A percentile compares a stretch with the other conserved stretches of the same genome.
These are phyloP conservation scores for Caenorhabditis doughertyi DNA, from an alignment of 2,888 invertebrate genomes.

Conservation along the genomic window DNA sequence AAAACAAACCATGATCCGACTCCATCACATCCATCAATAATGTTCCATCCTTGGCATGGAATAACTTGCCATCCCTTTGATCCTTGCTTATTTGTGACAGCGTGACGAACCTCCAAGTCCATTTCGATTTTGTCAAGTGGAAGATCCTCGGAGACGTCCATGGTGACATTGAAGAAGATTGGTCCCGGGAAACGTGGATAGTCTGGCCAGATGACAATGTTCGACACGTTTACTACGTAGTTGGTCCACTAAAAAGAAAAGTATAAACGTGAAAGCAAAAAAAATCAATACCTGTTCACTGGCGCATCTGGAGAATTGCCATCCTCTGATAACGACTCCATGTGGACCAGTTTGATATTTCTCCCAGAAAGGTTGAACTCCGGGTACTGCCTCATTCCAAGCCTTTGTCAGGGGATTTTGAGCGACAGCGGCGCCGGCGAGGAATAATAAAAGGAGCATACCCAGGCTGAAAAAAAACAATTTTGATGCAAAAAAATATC, in stretches of 20 bases:
- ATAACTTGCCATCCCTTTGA: slow-evolving; percentile 83
- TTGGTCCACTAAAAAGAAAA: slow-evolving; percentile 83
- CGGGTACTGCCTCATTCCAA: slow-evolving; percentile 82
- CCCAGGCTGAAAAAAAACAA: background rate
- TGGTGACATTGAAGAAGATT: slow-evolving; percentile 83
- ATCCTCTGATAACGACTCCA: slow-evolving; percentile 82
- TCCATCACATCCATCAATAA: slow-evolving; percentile 82
- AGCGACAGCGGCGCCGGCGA: slow-evolving; percentile 42
- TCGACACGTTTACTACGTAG: slow-evolving; percentile 82
- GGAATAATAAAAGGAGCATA: slow-evolving; percentile 51
- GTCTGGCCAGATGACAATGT: slow-evolving; percentile 83
- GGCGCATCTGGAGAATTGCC: slow-evolving; percentile 82
- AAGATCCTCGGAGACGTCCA: slow-evolving; percentile 81
- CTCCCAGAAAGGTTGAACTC: slow-evolving; percentile 82
- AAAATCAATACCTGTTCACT: slow-evolving; percentile 77
- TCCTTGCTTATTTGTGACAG: slow-evolving; percentile 81
- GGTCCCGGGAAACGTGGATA: slow-evolving; percentile 83
- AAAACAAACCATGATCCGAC: slow-evolving; percentile 81
- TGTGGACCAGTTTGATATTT: slow-evolving; percentile 82
- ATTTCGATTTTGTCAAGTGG: slow-evolving; percentile 82
- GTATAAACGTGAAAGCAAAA: too few relatives aligned
- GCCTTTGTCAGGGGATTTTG: slow-evolving; percentile 77
- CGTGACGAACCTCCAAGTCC: slow-evolving; percentile 82
- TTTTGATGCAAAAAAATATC: background rate
- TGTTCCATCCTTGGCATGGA: slow-evolving; percentile 83